Percentiles rank a stretch among this genome's conserved stretches.
Conservation (phyloP, 2,888 invertebrate genomes). For the Ectemnius lituratus region DNA sequence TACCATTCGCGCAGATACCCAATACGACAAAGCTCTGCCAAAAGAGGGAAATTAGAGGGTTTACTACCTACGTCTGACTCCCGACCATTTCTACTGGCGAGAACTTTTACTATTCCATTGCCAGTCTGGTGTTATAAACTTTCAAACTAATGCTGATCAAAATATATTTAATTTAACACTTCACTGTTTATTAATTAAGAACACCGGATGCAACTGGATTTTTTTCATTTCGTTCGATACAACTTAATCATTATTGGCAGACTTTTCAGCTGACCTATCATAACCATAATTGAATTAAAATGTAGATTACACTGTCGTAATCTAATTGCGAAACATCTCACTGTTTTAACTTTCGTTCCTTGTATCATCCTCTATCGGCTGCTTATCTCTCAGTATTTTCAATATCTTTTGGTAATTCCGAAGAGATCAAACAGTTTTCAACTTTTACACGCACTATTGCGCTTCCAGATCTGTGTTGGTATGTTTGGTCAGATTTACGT, state of each 20-base stretch:
- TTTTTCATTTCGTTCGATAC: constrained; percentile 9
- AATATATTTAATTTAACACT: too few species aligned
- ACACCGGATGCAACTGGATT: constrained; percentile 17
- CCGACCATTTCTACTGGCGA: background rate
- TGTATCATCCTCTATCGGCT: background rate
- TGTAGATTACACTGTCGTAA: constrained; percentile 7
- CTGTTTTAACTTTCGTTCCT: background rate
- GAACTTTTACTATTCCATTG: constrained; percentile 8
- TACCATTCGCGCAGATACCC: constrained; percentile 54
- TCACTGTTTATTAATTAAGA: too few species aligned
- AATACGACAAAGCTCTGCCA: constrained; percentile 46
- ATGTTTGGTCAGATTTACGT: too few species aligned
- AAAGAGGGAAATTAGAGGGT: constrained; percentile 36
- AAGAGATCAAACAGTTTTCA: too few species aligned
- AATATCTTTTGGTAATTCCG: too few species aligned
- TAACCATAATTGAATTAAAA: constrained; percentile 26
- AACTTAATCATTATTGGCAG: constrained; percentile 8
- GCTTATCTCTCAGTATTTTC: too few species aligned
- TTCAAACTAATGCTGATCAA: too few species aligned
- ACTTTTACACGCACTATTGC: too few species aligned
- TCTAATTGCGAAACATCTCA: constrained; percentile 21
- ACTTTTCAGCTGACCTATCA: constrained; percentile 41
- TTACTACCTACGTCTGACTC: background rate
- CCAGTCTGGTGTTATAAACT: background rate
- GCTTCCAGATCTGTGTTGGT: too few species aligned